Percentiles rank a stretch among this genome's conserved stretches.
Conservation (phyloP, 2,888 invertebrate genomes). For the Junonia oenone region DNA sequence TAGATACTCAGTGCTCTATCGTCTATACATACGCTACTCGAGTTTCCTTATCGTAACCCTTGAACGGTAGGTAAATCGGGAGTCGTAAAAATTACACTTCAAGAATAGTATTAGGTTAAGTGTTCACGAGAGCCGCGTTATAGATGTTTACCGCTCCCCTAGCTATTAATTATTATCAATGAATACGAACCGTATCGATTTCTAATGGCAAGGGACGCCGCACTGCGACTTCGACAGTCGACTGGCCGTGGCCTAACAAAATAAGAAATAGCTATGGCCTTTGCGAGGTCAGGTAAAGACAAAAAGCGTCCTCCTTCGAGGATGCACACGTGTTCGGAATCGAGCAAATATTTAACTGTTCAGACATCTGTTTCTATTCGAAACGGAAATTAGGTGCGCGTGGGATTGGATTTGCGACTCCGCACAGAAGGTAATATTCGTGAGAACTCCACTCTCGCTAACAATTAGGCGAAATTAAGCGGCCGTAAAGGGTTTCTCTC, state of each 20-base stretch:
- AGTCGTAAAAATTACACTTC: constrained; percentile 68
- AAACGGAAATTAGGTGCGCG: constrained; percentile 60
- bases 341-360: constrained; percentile 53
- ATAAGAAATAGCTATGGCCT: background rate
- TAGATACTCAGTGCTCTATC: constrained; percentile 46
- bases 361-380: constrained; percentile 56
- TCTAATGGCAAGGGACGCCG: constrained; percentile 56
- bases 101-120: constrained; percentile 56
- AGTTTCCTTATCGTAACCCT: constrained; percentile 61
- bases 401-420: constrained; percentile 71
- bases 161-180: constrained; percentile 69
- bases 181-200: constrained; percentile 63
- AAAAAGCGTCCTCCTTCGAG: constrained; percentile 49
- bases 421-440: constrained; percentile 66
- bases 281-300: constrained; percentile 46
- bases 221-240: constrained; percentile 61
- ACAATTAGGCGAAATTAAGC: constrained; percentile 73
- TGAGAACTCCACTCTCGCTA: constrained; percentile 66
- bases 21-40: constrained; percentile 56
- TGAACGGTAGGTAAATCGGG: constrained; percentile 66
- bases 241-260: constrained; percentile 38
- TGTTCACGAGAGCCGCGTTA: constrained; percentile 49
- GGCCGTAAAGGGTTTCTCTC: constrained; percentile 60
- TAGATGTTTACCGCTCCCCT: constrained; percentile 44
- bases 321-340: constrained; percentile 46